A percentile compares a stretch with the other conserved stretches of the same genome.
phyloP scores from a whole-genome alignment of 2,113 vertebrate species.

The Psilopsiagon aurifrons region DNA sequence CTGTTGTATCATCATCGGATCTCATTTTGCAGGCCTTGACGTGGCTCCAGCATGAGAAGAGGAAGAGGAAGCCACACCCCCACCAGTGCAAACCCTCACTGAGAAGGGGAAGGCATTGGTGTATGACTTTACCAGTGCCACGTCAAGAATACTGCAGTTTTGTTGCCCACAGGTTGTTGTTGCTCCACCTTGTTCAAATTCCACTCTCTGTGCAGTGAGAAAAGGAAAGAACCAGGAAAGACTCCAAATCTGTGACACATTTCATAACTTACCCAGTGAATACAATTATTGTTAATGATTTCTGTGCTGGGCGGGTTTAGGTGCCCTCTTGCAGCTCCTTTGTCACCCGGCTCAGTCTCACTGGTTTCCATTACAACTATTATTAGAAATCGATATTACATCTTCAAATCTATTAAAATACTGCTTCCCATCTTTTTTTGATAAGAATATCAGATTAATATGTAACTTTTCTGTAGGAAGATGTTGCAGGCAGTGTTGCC shows the following conservation, averaged over 20 bases:
- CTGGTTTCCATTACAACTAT: not conserved
- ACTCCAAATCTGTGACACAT: not conserved
- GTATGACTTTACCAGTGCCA: not conserved
- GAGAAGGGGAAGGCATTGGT: not conserved
- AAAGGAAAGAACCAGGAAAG: not conserved
- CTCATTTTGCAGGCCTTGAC: not conserved
- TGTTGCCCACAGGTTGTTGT: not conserved
- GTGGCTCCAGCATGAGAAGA: not conserved
- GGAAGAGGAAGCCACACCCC: not conserved
- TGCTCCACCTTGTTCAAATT: conserved; percentile 1
- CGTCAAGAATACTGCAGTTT: not conserved
- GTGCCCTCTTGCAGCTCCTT: not conserved
- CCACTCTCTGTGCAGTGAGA: not conserved
- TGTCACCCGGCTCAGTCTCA: not conserved
- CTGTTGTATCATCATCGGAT: not conserved
- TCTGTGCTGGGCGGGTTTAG: not conserved
- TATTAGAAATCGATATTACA: not conserved
- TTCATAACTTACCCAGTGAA: not conserved
- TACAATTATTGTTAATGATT: not conserved
- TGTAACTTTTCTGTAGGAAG: not conserved
- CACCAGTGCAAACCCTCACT: not conserved
- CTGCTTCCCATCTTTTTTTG: not conserved
- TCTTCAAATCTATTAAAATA: not conserved
- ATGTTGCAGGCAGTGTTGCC: not conserved
- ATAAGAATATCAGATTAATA: not conserved